A percentile compares a stretch with the other conserved stretches of the same genome.
These are phyloP conservation scores for Itoplectis maculator DNA, from an alignment of 2,888 invertebrate species.

Conservation along the genomic window DNA sequence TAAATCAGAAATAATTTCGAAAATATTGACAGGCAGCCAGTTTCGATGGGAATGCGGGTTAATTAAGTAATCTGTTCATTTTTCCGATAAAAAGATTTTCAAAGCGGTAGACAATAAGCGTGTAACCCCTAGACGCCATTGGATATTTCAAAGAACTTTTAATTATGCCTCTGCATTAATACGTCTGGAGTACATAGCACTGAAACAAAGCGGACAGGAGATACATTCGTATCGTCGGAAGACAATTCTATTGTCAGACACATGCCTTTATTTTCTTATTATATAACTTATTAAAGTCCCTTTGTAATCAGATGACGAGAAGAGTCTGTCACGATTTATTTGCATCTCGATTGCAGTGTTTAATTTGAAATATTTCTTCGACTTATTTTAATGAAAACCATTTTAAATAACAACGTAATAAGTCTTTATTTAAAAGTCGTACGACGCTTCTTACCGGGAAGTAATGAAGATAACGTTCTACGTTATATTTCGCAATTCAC, in stretches of 20 bases:
- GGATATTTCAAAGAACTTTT: conserved; percentile 54
- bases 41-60: neutral
- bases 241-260: neutral
- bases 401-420: neutral
- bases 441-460: neutral
- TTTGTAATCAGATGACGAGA: too few species aligned
- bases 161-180: conserved; percentile 21
- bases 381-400: neutral
- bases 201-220: conserved; percentile 33
- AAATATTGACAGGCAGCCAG: neutral
- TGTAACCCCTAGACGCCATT: neutral
- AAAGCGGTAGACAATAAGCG: neutral
- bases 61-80: neutral
- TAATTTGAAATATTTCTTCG: neutral
- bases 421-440: neutral
- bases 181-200: neutral
- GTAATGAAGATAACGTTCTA: neutral
- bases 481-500: neutral
- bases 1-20: conserved; percentile 11
- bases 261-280: too few species aligned
- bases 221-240: conserved; percentile 34
- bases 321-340: neutral
- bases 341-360: neutral
- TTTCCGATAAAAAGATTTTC: neutral
- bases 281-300: too few species aligned